phyloP scores from a whole-genome alignment of 2,113 vertebrate species.

The Balaeniceps rex region DNA sequence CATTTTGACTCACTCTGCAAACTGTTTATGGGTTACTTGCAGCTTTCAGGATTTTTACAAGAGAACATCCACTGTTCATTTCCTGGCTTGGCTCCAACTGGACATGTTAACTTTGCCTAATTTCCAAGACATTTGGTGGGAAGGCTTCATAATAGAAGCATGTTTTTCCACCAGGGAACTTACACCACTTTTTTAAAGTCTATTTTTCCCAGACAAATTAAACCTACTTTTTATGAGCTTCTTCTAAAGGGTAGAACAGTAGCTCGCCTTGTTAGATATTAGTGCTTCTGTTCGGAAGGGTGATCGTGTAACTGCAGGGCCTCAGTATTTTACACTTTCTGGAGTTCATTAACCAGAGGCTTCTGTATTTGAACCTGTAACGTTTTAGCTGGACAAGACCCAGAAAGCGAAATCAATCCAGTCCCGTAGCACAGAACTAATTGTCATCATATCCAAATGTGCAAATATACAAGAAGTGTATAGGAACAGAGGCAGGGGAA shows the following conservation, averaged over 20 bases:
- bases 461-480: conserved; percentile 52
- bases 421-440: conserved; percentile 54
- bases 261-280: conserved; percentile 65
- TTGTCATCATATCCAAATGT: conserved; percentile 60
- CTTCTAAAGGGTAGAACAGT: conserved; percentile 70
- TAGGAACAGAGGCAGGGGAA: conserved; percentile 10
- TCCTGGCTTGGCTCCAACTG: conserved; percentile 72
- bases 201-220: conserved; percentile 75
- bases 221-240: conserved; percentile 71
- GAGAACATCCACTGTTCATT: conserved; percentile 79
- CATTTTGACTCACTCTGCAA: conserved; percentile 77
- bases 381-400: conserved; percentile 32
- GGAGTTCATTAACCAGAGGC: conserved; percentile 30
- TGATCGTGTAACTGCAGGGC: conserved; percentile 47
- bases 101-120: conserved; percentile 74
- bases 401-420: conserved; percentile 54
- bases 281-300: conserved; percentile 58
- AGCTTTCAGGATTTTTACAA: conserved; percentile 76
- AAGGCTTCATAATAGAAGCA: conserved; percentile 61
- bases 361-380: conserved; percentile 27
- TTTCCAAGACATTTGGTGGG: conserved; percentile 76
- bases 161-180: conserved; percentile 74
- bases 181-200: conserved; percentile 5
- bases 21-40: conserved; percentile 80
- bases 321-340: conserved; percentile 50